Evolutionary conservation across 37 sponge, comb jelly and placozoan species (phyloP), one percentile per base, ranked within the genome.

Genomic region (Lycopodina hypogea): DNA sequence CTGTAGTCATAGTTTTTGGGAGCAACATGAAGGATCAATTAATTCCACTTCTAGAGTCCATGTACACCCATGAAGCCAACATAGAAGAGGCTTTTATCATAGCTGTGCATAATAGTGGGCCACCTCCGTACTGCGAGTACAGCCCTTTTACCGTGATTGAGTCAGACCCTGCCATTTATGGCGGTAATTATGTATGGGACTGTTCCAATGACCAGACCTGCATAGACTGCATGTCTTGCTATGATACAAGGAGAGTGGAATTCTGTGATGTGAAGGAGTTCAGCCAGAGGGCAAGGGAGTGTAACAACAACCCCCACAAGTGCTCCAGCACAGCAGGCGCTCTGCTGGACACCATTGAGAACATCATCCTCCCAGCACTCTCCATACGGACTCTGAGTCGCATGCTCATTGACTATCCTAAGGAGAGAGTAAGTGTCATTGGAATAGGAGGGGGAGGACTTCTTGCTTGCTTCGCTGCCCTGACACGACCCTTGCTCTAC

Each of bases 381-480:
- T 35, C 42, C n/a, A 24, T 60, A 23, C 56, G 37, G 68, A 83
- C 87, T 1, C n/a, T 58, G 56, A 48, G 73, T 29, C 71, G 87
- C 6, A 39, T 83, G 22, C 40, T 66, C 68, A 34, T 87, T 0
- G 76, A 86, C 22, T 74, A 34, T 48, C 92, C 92, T 14, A 64
- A 42, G 0, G 41, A 91, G 29, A 72, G 92, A 53, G 33, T 83
- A 15, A 70, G 78, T 1, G 74, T 93, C 3, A 78, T 89, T 18
- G 90, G 93, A 8, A 77, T 76, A 40, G 72, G 50, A 33, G 68
- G 60, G 1, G 66, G 56, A 3, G 89, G 90, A 26, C 74, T 93
- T 0, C 67, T 86, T 56, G 83, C 89, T 24, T 93, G 89, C 67
- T 74, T 82, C 75, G 90, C 87, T 21, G 93, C 86, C 2, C 24